Base-by-base conservation (phyloP, 2,797 vertebrate species). In the Chaetodon trifasciatus region DNA sequence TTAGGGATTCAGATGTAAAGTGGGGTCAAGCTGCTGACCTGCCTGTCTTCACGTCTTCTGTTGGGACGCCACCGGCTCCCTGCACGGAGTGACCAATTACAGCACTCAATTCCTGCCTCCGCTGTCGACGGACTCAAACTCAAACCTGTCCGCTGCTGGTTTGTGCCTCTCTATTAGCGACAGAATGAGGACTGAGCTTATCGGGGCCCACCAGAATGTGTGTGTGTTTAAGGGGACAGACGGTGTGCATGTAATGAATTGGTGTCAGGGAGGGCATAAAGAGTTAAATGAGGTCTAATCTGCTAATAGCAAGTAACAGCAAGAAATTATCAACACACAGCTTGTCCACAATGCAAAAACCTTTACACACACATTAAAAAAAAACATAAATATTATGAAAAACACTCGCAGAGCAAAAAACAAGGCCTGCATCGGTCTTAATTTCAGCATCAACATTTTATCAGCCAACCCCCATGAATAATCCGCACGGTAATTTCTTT, bases 401-500 rank as follows among this genome's bases (percentile, higher is more conserved):
- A 90, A 87, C 70, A 82, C 70, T 42, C 19, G 57, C 61, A 3
- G 44, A 21, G 47, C 4, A 68, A 64, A 61, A 80, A 88, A 82
- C 19, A 16, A 56, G 64, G 37, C 68, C 58, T 87, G 90, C 89
- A 85, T 89, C 94, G 89, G 93, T 93, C 93, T 94, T 95, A 94
- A 96, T 96, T 96, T 95, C 87, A 72, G 93, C 88, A 86, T 95
- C 92, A 88, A 89, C 92, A 82, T 93, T 94, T 96, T 95, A 93
- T 88, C 87, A 93, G 81, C 63, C 84, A 7, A 88, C 82, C 79
- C 82, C 94, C 57, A 80, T 88, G 91, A 95, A 95, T 95, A 94
- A 95, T 95, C 93, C 91, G 92, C 92, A 94, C 84, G 37, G 95
- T 92, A 94, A 95, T 94, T 96, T 94, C 92, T 95, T 94, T 93